Conservation (phyloP, 1,140 invertebrate genomes). For the Hyles euphorbiae region DNA sequence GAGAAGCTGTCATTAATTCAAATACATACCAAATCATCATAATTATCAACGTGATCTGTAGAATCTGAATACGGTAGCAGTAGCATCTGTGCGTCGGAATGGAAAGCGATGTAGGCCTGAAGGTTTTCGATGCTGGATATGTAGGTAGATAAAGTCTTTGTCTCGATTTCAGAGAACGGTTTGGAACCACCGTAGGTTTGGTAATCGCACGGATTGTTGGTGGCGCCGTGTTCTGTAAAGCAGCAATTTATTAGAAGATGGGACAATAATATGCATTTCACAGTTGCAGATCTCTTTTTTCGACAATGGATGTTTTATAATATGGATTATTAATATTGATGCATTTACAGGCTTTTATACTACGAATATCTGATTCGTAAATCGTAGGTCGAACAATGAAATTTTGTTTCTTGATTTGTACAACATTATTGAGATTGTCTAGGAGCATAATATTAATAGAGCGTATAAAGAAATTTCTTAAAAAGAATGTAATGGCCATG, state of each 20-base stretch:
- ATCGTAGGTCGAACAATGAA: no score
- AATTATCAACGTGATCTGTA: conserved; percentile 49
- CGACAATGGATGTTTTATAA: no score
- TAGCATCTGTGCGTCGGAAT: conserved; percentile 50
- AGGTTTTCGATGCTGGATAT: conserved; percentile 50
- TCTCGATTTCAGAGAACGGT: conserved; percentile 62
- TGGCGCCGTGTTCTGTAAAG: conserved; percentile 46
- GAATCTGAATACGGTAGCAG: conserved; percentile 60
- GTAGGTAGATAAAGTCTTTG: conserved; percentile 43
- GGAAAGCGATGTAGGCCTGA: conserved; percentile 53
- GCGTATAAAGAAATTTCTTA: no score
- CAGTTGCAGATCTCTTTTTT: no score
- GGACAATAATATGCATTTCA: no score
- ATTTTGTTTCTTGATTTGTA: no score
- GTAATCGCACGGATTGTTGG: conserved; percentile 50
- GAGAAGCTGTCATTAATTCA: not conserved
- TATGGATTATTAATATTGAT: no score
- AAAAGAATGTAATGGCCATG: no score
- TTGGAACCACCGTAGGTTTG: conserved; percentile 48
- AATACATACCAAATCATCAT: conserved; percentile 51
- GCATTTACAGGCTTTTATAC: no score
- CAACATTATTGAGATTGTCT: no score
- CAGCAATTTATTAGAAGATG: not conserved
- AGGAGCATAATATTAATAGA: no score
- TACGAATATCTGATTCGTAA: no score